A percentile compares a stretch with the other conserved stretches of the same genome.
Conservation (phyloP, 2,113 vertebrate species). For the Sturnus vulgaris region DNA sequence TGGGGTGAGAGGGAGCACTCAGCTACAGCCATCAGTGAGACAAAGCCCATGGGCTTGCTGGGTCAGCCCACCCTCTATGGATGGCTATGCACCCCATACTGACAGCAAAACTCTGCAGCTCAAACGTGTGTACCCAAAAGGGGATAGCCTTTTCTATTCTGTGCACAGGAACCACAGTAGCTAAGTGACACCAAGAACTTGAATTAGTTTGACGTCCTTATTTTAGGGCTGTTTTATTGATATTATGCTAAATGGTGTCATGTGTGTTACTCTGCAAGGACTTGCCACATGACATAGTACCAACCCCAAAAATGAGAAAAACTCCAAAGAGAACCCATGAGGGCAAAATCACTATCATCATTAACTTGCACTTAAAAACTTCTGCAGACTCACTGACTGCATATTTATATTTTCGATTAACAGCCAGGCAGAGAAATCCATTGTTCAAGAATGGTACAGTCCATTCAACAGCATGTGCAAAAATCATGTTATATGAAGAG, state of each 20-base stretch:
- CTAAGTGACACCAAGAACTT: neutral
- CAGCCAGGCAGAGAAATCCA: neutral
- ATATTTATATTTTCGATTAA: neutral
- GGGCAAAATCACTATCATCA: neutral
- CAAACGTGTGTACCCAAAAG: neutral
- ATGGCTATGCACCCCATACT: fast-evolving
- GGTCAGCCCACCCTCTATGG: neutral
- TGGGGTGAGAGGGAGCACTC: neutral
- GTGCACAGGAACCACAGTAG: neutral
- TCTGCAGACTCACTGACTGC: neutral
- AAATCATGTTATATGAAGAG: neutral
- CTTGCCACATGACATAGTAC: neutral
- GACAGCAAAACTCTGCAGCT: neutral
- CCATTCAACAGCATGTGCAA: neutral
- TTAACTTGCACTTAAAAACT: neutral
- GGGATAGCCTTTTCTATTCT: neutral
- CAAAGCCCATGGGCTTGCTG: neutral
- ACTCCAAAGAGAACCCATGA: neutral
- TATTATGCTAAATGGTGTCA: neutral
- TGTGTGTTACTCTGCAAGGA: neutral
- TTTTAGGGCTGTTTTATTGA: neutral
- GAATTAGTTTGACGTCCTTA: neutral
- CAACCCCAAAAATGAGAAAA: neutral
- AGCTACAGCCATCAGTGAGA: fast-evolving
- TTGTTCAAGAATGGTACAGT: neutral